These are phyloP conservation scores for Chironex yamaguchii DNA, from an alignment of 30 jellyfish, hydroid and myxozoan genomes.

Conservation along the genomic window DNA sequence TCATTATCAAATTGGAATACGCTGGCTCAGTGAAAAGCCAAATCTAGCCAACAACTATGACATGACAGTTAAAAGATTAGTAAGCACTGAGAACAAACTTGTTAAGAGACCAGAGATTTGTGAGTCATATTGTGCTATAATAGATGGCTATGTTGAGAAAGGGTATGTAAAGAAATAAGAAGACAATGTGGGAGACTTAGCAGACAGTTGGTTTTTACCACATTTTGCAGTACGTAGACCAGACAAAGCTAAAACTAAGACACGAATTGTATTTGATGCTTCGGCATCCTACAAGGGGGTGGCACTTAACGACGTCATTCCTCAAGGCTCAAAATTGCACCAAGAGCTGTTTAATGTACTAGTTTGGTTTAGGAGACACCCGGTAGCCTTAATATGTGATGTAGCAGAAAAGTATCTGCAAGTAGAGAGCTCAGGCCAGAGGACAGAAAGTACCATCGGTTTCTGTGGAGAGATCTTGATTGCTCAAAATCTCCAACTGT, in stretches of 20 bases:
- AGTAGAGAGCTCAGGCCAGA: background rate
- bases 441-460: constrained; percentile 39
- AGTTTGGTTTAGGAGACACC: constrained; percentile 45
- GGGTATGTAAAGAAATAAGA: too few relatives aligned
- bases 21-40: background rate
- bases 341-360: too few relatives aligned
- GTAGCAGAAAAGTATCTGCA: constrained; percentile 67
- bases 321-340: too few relatives aligned
- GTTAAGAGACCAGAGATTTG: background rate
- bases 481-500: too few relatives aligned
- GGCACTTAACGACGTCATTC: too few relatives aligned
- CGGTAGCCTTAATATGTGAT: constrained; percentile 69
- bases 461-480: constrained; percentile 65
- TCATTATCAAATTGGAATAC: background rate
- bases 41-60: background rate
- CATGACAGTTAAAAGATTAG: background rate
- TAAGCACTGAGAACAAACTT: background rate
- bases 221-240: too few relatives aligned
- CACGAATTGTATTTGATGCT: too few relatives aligned
- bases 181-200: too few relatives aligned
- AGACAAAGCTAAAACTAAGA: too few relatives aligned
- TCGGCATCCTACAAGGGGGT: too few relatives aligned
- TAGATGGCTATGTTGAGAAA: background rate
- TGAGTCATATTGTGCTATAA: background rate
- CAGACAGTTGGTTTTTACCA: too few relatives aligned